Evolutionary conservation across 2,113 vertebrate species (phyloP).

Genomic region (Ibidorhyncha struthersii): DNA sequence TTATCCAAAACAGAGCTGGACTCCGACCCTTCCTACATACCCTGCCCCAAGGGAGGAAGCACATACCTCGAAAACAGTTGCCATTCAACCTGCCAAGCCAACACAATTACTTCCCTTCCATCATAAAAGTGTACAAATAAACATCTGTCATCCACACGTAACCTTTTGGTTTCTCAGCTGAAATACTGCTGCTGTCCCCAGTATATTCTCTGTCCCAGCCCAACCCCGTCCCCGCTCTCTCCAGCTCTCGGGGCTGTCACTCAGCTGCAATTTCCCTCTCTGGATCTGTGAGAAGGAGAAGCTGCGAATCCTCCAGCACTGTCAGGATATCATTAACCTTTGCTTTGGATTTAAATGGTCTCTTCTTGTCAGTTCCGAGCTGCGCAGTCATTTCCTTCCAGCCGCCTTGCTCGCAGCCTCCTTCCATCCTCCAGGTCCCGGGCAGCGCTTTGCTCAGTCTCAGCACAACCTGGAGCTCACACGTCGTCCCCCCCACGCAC

Average conservation of each 20-base stretch:
- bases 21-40: accelerated
- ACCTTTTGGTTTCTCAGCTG: background rate
- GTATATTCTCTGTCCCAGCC: background rate
- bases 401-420: background rate
- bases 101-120: background rate
- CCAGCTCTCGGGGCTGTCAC: background rate
- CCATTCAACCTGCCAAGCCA: background rate
- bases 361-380: background rate
- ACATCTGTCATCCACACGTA: background rate
- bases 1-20: background rate
- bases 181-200: background rate
- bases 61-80: accelerated
- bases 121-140: background rate
- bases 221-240: background rate
- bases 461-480: accelerated
- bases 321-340: constrained; percentile 46
- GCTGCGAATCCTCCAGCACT: background rate
- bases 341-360: background rate
- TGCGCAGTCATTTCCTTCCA: background rate
- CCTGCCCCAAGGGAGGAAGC: background rate
- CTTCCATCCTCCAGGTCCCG: background rate
- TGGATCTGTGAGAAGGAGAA: background rate
- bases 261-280: background rate
- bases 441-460: background rate
- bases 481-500: accelerated